A percentile compares a stretch with the other conserved stretches of the same genome.
These are phyloP conservation scores for Parauchenoglanis punctatus DNA, from an alignment of 2,797 vertebrate species.

Conservation along the genomic window DNA sequence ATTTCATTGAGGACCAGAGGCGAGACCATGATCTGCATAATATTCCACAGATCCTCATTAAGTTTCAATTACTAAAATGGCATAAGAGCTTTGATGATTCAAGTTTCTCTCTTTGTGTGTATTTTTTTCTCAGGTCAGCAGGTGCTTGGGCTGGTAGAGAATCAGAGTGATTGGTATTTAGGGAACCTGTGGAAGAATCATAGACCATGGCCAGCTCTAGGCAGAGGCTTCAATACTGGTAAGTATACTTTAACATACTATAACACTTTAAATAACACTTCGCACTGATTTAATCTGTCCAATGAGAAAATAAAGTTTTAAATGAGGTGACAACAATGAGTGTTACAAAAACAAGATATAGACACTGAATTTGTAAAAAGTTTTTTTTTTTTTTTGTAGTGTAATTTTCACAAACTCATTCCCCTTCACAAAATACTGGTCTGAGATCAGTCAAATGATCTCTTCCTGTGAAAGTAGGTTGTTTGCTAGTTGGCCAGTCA, in stretches of 20 bases:
- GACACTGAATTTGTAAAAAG: background rate
- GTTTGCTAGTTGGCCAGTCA: background rate
- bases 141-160: constrained; percentile 95
- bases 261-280: background rate
- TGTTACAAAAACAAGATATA: background rate
- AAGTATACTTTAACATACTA: constrained; percentile 20
- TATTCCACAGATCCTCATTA: background rate
- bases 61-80: background rate
- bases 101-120: background rate
- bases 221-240: constrained; percentile 97
- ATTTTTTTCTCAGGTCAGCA: constrained; percentile 83
- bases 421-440: background rate
- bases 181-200: constrained; percentile 99
- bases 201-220: constrained; percentile 93
- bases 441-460: background rate
- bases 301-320: background rate
- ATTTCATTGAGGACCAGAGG: background rate
- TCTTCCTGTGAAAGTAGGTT: background rate
- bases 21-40: background rate
- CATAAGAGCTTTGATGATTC: background rate
- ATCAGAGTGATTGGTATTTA: constrained; percentile 98
- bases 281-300: background rate
- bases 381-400: background rate
- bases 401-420: background rate
- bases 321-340: background rate